Percentiles rank a stretch among this genome's conserved stretches.
Evolutionary conservation across 2,888 invertebrate genomes (phyloP).

Genomic region (Cantharis flavilabris): DNA sequence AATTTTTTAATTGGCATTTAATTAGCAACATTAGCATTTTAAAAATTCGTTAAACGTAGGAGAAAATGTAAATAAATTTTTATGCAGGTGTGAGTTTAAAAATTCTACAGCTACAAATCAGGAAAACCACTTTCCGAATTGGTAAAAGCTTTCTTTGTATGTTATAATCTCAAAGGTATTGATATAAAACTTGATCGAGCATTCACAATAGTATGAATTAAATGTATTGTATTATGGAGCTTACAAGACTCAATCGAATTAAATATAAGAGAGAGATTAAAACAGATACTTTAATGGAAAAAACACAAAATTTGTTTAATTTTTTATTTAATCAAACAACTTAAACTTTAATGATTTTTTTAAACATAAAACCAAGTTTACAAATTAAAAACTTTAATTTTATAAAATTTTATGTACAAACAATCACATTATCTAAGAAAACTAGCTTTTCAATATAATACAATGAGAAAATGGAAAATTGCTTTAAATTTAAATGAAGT

Average conservation of each 20-base stretch:
- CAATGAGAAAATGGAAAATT: conserved; percentile 20
- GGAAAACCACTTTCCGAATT: background rate
- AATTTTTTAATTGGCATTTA: too few species aligned
- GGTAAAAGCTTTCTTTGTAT: background rate
- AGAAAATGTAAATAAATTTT: too few species aligned
- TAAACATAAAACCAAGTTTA: background rate
- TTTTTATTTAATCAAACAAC: background rate
- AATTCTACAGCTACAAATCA: background rate
- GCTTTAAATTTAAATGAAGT: conserved; percentile 15
- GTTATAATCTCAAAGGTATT: too few species aligned
- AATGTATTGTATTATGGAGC: too few species aligned
- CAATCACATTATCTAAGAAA: conserved; percentile 9
- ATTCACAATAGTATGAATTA: too few species aligned
- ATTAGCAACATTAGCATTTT: too few species aligned
- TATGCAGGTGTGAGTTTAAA: too few species aligned
- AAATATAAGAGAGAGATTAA: too few species aligned
- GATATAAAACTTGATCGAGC: too few species aligned
- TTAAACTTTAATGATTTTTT: background rate
- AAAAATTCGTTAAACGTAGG: too few species aligned
- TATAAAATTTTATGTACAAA: conserved; percentile 20
- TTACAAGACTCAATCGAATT: too few species aligned
- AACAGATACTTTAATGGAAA: too few species aligned
- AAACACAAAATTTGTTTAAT: background rate
- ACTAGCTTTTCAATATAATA: conserved; percentile 18
- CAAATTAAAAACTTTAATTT: conserved; percentile 10